These are phyloP conservation scores for Chamaea fasciata DNA, from an alignment of 2,113 vertebrate species.

Conservation along the genomic window DNA sequence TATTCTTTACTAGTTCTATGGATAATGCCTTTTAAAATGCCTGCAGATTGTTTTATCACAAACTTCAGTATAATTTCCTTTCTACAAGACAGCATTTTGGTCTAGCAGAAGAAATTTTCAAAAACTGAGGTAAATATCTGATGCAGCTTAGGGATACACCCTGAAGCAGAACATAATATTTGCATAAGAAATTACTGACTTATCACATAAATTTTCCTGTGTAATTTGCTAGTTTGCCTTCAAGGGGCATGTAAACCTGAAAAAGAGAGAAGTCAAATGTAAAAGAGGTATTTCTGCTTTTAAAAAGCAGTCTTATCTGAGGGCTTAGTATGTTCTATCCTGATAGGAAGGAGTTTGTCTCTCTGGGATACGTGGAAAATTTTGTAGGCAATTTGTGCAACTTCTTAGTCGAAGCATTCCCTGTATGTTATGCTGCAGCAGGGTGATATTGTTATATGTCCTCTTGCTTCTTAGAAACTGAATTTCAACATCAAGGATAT, in stretches of 20 bases:
- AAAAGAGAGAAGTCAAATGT: conserved; percentile 1
- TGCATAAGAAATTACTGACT: conserved; percentile 41
- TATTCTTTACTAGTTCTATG: not conserved
- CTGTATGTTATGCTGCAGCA: not conserved
- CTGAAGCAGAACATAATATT: conserved; percentile 33
- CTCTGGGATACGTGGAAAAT: not conserved
- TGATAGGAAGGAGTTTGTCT: not conserved
- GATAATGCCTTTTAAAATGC: conserved; percentile 24
- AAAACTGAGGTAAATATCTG: conserved; percentile 45
- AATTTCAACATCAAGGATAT: not conserved
- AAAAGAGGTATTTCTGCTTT: conserved; percentile 18
- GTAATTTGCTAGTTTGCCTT: conserved; percentile 41
- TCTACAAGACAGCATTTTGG: not conserved
- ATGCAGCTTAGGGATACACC: conserved; percentile 25
- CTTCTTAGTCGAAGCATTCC: not conserved
- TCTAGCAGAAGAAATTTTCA: not conserved
- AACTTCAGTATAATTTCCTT: conserved; percentile 6
- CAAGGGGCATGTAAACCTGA: conserved; percentile 16
- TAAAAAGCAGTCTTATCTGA: not conserved
- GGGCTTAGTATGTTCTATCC: not conserved
- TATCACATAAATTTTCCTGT: conserved; percentile 22
- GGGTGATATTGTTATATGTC: not conserved
- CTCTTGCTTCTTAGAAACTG: not conserved
- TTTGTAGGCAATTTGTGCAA: not conserved
- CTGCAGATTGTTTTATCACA: not conserved